Conservation (phyloP, 1,140 invertebrate genomes). For the Zaprionus vittiger region DNA sequence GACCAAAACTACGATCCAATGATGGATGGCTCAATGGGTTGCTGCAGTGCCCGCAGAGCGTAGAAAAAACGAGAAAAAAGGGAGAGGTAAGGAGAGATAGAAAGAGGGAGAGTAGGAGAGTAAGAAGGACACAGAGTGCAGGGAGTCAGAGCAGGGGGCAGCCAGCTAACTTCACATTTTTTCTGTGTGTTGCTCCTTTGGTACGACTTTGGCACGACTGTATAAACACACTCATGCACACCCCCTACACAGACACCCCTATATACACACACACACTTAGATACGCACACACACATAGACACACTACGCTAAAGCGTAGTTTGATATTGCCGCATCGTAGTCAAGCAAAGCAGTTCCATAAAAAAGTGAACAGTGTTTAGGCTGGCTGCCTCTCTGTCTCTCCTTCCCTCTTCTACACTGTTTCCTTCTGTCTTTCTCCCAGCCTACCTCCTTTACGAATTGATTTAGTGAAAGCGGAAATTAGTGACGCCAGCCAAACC, state of each 20-base stretch:
- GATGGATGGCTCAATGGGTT: slow-evolving; percentile 74
- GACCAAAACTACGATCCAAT: slow-evolving; percentile 76
- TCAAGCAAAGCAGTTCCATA: slow-evolving; percentile 53
- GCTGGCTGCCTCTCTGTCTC: slow-evolving; percentile 12
- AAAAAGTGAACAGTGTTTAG: slow-evolving; percentile 63
- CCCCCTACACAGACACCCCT: too few relatives aligned
- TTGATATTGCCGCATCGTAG: slow-evolving; percentile 54
- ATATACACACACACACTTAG: background rate
- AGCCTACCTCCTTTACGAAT: slow-evolving; percentile 31
- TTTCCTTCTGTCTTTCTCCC: background rate
- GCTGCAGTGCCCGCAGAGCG: slow-evolving; percentile 25
- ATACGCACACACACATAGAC: background rate
- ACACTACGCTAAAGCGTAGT: slow-evolving; percentile 48
- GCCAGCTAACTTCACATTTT: slow-evolving; percentile 42
- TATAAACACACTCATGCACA: slow-evolving; percentile 33
- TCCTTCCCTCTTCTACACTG: background rate
- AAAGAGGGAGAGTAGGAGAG: background rate
- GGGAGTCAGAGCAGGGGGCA: background rate
- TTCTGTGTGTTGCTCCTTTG: slow-evolving; percentile 21
- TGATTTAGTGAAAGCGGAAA: slow-evolving; percentile 81
- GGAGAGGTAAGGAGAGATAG: slow-evolving; percentile 14
- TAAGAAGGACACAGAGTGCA: background rate
- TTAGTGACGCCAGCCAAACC: slow-evolving; percentile 68
- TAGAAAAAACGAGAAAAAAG: background rate
- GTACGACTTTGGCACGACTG: slow-evolving; percentile 28